Evolutionary conservation across 2,113 vertebrate species (phyloP), one percentile per base, ranked within the genome.

Genomic region (Prionailurus bengalensis): DNA sequence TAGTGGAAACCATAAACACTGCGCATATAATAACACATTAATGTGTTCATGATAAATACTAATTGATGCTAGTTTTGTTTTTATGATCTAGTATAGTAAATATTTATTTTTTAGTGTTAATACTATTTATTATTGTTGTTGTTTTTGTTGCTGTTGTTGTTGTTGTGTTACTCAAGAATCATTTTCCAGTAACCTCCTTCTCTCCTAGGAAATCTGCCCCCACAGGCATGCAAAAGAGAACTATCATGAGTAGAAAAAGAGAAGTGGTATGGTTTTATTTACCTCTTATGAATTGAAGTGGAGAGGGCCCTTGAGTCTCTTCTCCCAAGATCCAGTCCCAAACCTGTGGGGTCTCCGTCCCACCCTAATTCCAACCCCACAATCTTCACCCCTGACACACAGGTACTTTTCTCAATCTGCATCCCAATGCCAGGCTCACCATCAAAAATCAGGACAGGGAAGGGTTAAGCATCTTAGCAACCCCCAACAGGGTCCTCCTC

Each of bases 401-500:
- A 88, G 42, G 88, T 88, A n/a, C 39, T 79, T 73, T 88, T 61
- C 91, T 89, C 55, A 81, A 1, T 91, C 66, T 79, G 65, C 15
- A 63, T 51, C 33, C 42, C 13, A 68, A 95, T 4, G 51, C 80
- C 70, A 2, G 42, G 58, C 27, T 92, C 61, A 4, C 76, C 89
- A 76, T 89, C 84, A 95, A 98, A 96, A 97, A 89, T 0, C 55
- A 68, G 98, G 97, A 78, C 98, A 98, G 93, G 96, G 95, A 99
- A 99, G 98, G 96, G 98, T 99, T 99, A 99, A 99, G 23, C 90
- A 76, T 98, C 66, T 55, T 29, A 80, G 98, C 15, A 80, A 96
- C 97, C 96, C 94, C 95, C 93, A 89, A 96, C 98, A 98, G 98
- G 98, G 98, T 98, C 98, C 98, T 98, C 97, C 97, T 98, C 98